Evolutionary conservation across 2,888 invertebrate genomes (phyloP), one percentile per base, ranked within the genome.

Genomic region (Panorpa germanica): DNA sequence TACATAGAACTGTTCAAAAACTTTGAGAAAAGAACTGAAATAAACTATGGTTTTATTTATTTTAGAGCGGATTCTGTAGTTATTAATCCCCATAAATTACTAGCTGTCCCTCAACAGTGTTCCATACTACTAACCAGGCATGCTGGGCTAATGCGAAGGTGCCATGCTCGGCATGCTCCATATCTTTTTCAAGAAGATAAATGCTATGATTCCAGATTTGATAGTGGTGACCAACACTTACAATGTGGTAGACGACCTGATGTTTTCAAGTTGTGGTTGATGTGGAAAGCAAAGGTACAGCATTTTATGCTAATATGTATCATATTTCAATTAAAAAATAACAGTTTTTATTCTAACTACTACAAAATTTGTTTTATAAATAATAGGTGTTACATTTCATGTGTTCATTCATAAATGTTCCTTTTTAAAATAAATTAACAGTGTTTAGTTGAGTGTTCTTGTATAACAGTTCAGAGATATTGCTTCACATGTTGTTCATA

Each of bases 241-340:
- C 73, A 75, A 43, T 75, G 73, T 43, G 73, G 73, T 17, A 52
- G 73, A 23, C 64, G 70, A 45, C 70, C 69, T 39, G 74, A 76
- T 47, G 64, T 70, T 25, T 64, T 74, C 46, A 74, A 74, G 45
- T 60, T 74, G 39, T 74, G 72, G 72, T 51, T 73, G 16, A 67
- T 70, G 65, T 73, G 73, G 72, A 64, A 69, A 41, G 68, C 70
- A 10, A 72, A 72, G 49, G 59, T 59, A n/a, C n/a, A n/a, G n/a
- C n/a, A n/a, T n/a, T n/a, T n/a, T n/a, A n/a, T n/a, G n/a, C 2
- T 48, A 52, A 38, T 57, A 57, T 37, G 53, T 60, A 28, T 55
- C 53, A 32, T 41, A 52, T 25, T 50, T 55, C 40, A 44, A 61
- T 4, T 43, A 43, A 15, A 41, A 43, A 20, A 43, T 57, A 33